These are phyloP conservation scores for Pelvicachromis taeniatus DNA, from an alignment of 2,113 vertebrate genomes.

Conservation along the genomic window DNA sequence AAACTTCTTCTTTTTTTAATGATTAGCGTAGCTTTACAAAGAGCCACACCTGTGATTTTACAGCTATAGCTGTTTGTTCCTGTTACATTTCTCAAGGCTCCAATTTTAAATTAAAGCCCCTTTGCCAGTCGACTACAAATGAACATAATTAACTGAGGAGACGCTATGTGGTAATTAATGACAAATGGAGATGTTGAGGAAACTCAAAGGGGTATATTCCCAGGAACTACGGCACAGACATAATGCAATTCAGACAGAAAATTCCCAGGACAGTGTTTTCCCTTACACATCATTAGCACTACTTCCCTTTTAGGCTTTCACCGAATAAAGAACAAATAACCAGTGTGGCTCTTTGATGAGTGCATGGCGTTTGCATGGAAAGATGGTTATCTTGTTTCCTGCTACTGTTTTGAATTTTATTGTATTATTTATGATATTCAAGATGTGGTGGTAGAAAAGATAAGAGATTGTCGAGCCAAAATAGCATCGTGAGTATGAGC, in stretches of 20 bases:
- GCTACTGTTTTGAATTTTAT: background rate
- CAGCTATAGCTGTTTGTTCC: background rate
- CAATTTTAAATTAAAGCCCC: background rate
- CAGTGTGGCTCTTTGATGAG: background rate
- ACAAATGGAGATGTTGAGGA: background rate
- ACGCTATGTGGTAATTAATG: background rate
- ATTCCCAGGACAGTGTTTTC: background rate
- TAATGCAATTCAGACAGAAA: background rate
- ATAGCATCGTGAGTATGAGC: background rate
- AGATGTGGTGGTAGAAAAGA: background rate
- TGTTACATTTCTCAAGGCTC: background rate
- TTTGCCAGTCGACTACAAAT: background rate
- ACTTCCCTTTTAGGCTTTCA: background rate
- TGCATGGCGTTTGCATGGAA: background rate
- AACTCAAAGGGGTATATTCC: conserved; percentile 1
- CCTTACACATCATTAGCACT: conserved; percentile 20
- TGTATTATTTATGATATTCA: background rate
- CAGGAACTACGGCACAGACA: background rate
- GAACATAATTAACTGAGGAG: conserved; percentile 11
- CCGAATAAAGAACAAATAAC: conserved; percentile 25
- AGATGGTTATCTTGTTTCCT: background rate
- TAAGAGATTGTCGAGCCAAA: background rate
- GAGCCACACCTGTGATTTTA: background rate
- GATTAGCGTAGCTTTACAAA: background rate
- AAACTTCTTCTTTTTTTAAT: background rate